Evolutionary conservation across 2,888 invertebrate genomes (phyloP).

Genomic region (Alitta virens): DNA sequence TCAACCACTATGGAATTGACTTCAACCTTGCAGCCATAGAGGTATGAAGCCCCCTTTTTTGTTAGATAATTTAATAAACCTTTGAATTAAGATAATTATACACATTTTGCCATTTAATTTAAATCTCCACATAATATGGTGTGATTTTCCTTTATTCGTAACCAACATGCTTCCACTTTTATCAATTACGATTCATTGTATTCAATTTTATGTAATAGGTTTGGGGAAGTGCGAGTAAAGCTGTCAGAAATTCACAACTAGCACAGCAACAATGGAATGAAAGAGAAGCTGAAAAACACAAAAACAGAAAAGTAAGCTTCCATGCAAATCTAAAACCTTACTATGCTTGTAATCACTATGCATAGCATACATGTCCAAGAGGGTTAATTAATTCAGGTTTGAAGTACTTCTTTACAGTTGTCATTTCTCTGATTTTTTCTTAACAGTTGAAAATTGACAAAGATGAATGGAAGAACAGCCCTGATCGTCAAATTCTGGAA

Average conservation of each 20-base stretch:
- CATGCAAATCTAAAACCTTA: neutral
- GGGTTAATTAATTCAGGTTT: no score
- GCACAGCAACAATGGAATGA: constrained; percentile 90
- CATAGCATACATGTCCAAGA: neutral
- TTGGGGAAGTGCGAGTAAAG: constrained; percentile 55
- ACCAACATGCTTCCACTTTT: no score
- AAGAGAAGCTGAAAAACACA: constrained; percentile 79
- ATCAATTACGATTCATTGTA: no score
- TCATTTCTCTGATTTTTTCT: neutral
- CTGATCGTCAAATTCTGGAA: constrained; percentile 86
- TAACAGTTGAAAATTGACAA: constrained; percentile 66
- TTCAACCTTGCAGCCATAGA: constrained; percentile 42
- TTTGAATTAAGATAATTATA: no score
- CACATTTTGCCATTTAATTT: no score
- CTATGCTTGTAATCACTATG: neutral
- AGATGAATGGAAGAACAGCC: constrained; percentile 93
- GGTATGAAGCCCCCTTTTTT: constrained; percentile 27
- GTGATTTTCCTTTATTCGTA: no score
- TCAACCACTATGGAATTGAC: constrained; percentile 57
- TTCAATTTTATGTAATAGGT: no score
- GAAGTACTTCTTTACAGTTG: no score
- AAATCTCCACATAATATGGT: no score
- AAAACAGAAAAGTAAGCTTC: constrained; percentile 16
- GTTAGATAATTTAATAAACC: no score
- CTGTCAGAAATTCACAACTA: constrained; percentile 69